These are phyloP conservation scores for Drosophila birchii DNA, from an alignment of 2,888 invertebrate genomes.

Conservation along the genomic window DNA sequence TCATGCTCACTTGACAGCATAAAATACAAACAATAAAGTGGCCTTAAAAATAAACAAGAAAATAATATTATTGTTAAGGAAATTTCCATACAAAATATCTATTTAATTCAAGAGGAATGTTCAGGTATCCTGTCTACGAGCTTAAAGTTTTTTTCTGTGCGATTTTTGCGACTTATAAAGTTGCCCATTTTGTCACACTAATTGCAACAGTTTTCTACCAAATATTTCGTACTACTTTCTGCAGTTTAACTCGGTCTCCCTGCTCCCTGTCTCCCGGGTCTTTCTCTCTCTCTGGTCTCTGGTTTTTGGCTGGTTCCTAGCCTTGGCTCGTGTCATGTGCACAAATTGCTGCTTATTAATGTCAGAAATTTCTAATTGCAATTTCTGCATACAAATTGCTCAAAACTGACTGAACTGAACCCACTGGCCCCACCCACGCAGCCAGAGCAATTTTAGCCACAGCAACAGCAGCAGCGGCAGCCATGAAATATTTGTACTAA, in stretches of 20 bases:
- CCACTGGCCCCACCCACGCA: not conserved
- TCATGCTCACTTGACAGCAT: constrained; percentile 4
- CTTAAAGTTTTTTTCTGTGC: too few species aligned
- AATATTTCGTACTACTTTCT: not conserved
- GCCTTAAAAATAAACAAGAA: not conserved
- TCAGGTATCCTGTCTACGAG: not conserved
- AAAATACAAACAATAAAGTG: not conserved
- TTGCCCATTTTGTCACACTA: constrained; percentile 31
- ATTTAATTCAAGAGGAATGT: too few species aligned
- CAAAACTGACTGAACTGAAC: constrained; percentile 20
- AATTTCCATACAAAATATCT: not conserved
- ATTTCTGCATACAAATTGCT: constrained; percentile 70
- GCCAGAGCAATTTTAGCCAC: constrained; percentile 27
- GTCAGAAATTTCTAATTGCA: constrained; percentile 77
- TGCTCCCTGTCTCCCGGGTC: not conserved
- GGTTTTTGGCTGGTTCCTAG: constrained; percentile 6
- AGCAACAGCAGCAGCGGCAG: constrained; percentile 23
- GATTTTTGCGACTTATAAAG: constrained; percentile 16
- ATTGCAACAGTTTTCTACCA: constrained; percentile 45
- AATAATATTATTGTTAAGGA: not conserved
- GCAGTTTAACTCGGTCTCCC: not conserved
- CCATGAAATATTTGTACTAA: constrained; percentile 74
- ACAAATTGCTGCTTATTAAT: constrained; percentile 77
- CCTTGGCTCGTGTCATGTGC: constrained; percentile 65
- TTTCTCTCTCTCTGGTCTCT: not conserved